A percentile compares a stretch with the other conserved stretches of the same genome.
Conservation (phyloP, 2,113 vertebrate genomes). For the Delphinus delphis region DNA sequence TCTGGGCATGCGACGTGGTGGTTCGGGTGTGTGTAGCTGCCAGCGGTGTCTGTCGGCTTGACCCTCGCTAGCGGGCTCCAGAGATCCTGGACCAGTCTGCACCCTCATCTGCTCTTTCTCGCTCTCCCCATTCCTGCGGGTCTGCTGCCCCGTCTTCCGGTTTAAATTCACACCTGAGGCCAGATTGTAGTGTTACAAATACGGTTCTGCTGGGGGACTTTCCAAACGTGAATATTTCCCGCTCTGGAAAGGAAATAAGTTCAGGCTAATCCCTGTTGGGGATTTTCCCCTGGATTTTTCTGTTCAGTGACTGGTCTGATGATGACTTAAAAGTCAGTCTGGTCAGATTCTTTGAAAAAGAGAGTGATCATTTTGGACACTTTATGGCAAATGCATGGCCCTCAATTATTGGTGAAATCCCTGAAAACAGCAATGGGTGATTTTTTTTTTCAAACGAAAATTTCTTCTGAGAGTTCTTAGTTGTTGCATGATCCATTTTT, state of each 20-base stretch:
- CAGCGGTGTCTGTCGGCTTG: background rate
- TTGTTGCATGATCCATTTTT: constrained; percentile 21
- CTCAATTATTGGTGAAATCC: background rate
- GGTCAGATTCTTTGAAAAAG: background rate
- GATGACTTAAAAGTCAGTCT: background rate
- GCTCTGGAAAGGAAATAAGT: constrained; percentile 52
- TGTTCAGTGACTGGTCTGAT: background rate
- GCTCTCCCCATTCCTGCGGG: background rate
- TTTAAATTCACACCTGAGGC: background rate
- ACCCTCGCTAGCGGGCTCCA: background rate
- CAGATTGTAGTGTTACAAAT: background rate
- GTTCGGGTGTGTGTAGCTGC: background rate
- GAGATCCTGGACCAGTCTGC: background rate
- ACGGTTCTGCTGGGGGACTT: constrained; percentile 57
- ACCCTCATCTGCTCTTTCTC: background rate
- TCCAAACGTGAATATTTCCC: constrained; percentile 33
- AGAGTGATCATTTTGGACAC: background rate
- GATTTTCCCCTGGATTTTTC: constrained; percentile 60
- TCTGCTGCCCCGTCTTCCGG: background rate
- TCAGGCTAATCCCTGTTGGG: background rate
- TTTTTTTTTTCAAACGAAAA: background rate
- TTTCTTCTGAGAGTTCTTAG: constrained; percentile 7
- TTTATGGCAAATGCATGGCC: background rate
- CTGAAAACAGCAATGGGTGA: background rate
- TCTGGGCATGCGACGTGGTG: background rate